Conservation (phyloP, 2,888 invertebrate species). For the Drosophila heteroneura region DNA sequence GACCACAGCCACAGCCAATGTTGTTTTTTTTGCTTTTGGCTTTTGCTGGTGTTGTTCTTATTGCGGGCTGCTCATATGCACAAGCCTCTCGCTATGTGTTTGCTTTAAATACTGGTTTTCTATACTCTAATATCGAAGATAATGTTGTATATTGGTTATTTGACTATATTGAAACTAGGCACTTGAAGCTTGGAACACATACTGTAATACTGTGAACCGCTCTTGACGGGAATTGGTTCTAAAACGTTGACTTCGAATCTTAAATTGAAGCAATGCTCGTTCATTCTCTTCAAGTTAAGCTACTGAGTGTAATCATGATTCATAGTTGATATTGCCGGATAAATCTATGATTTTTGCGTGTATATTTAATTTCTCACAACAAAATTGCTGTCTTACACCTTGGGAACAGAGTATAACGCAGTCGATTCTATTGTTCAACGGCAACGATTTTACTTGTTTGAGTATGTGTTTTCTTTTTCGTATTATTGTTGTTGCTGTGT, state of each 20-base stretch:
- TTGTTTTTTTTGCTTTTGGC: slow-evolving; percentile 23
- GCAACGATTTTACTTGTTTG: slow-evolving; percentile 15
- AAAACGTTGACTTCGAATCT: not conserved
- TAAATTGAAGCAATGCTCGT: not conserved
- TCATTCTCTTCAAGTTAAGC: not conserved
- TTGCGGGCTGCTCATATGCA: slow-evolving; percentile 47
- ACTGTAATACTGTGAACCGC: not conserved
- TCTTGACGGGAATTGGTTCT: not conserved
- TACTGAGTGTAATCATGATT: not conserved
- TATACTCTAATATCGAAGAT: not conserved
- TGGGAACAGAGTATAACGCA: not conserved
- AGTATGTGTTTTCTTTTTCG: slow-evolving; percentile 14
- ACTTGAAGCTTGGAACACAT: no score
- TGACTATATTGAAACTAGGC: not conserved
- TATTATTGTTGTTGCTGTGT: slow-evolving; percentile 33
- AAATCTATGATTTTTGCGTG: not conserved
- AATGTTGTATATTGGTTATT: not conserved
- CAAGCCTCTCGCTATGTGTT: slow-evolving; percentile 21
- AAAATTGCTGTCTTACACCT: not conserved
- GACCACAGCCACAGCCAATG: slow-evolving; percentile 31
- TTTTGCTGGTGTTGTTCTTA: slow-evolving; percentile 26
- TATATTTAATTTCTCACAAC: not conserved
- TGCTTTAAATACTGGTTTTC: slow-evolving; percentile 49
- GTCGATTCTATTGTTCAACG: not conserved
- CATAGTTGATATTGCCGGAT: not conserved